A percentile compares a stretch with the other conserved stretches of the same genome.
Conservation (phyloP, 2,888 invertebrate genomes). For the Argyresthia goedartella region DNA sequence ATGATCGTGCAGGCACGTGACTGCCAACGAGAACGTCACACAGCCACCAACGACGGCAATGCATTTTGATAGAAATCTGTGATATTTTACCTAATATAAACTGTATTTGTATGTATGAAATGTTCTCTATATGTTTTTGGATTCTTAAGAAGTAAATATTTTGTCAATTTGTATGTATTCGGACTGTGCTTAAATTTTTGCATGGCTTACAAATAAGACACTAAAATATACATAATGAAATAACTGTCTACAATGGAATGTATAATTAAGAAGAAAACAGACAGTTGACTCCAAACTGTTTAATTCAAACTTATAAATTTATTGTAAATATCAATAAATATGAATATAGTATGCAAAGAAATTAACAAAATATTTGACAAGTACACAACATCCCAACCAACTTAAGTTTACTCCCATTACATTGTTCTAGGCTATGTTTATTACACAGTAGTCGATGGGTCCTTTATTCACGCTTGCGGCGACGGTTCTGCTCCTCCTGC, state of each 20-base stretch:
- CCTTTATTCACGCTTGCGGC: slow-evolving; percentile 59
- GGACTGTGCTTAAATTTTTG: too few relatives aligned
- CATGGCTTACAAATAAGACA: too few relatives aligned
- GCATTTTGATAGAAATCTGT: background rate
- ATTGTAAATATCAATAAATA: background rate
- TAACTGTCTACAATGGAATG: too few relatives aligned
- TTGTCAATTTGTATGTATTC: too few relatives aligned
- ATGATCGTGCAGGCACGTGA: too few relatives aligned
- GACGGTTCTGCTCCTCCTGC: slow-evolving; percentile 63
- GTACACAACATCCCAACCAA: slow-evolving; percentile 3
- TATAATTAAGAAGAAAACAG: background rate
- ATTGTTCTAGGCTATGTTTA: background rate
- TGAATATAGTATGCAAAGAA: background rate
- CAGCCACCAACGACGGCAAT: too few relatives aligned
- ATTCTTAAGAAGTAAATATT: too few relatives aligned
- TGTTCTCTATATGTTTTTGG: too few relatives aligned
- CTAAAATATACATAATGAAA: too few relatives aligned
- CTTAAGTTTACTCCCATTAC: background rate
- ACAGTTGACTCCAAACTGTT: slow-evolving; percentile 16
- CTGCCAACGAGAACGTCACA: too few relatives aligned
- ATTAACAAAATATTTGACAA: background rate
- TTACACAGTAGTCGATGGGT: background rate
- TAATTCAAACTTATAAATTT: slow-evolving; percentile 16
- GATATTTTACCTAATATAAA: background rate
- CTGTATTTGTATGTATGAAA: too few relatives aligned